Evolutionary conservation across 1,140 invertebrate species (phyloP), one percentile per base, ranked within the genome.

Genomic region (Habropoda laboriosa): DNA sequence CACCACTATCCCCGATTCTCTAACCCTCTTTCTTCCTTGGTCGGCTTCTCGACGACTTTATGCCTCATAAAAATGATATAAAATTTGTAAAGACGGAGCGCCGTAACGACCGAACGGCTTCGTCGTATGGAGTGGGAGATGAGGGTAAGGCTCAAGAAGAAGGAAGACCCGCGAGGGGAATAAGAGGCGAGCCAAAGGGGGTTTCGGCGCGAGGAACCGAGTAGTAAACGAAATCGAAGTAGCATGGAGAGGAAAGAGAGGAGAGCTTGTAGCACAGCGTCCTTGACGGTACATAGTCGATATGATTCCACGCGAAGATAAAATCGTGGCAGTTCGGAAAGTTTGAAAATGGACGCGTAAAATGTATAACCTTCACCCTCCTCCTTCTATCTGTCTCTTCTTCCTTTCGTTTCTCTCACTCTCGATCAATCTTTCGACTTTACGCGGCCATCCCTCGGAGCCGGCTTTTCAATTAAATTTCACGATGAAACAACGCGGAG

Each of bases 1-100:
- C 58, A 78, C 55, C 57, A 16, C 35, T 57, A n/a, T 27, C 18
- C 40, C 8, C 61, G 68, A 68, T 58, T 78, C 64, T 68, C 67
- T 67, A 75, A 73, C 72, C 45, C 76, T 85, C 80, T 80, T 78
- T 78, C 64, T 71, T 76, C 57, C 78, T 76, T 64, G 77, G 87
- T 82, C 88, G 89, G 85, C 90, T 92, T 90, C 89, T 90, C 88
- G 91, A 89, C 88, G 89, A 93, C 90, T 92, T 92, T 93, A 93
- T 92, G 92, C 87, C 88, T 92, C 91, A 91, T 93, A 93, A 93
- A 93, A 93, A 91, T 91, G 88, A 92, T 92, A 92, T 92, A 93
- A 92, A 93, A 93, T 93, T 93, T 93, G 92, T 93, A 92, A 92
- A 92, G 91, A 93, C 89, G 91, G 86, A 88, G 88, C 90, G 75